phyloP scores from a whole-genome alignment of 2,797 vertebrate species.

The Cryptoblepharus egeriae region DNA sequence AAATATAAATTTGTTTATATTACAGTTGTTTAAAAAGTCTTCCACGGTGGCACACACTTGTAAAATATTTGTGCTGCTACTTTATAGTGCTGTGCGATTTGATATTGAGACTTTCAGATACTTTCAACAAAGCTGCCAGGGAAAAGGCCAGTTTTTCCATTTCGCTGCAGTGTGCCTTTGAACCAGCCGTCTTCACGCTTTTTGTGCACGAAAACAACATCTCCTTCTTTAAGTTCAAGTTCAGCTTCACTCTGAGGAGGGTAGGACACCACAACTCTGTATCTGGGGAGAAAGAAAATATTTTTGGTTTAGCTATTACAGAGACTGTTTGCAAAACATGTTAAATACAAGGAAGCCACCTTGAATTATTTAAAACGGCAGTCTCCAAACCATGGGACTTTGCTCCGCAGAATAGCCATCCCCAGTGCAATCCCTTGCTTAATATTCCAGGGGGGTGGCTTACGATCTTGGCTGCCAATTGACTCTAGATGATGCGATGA shows the following conservation, averaged over 20 bases:
- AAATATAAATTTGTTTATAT: conserved; percentile 55
- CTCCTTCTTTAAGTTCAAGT: conserved; percentile 98
- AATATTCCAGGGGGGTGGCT: too few species aligned
- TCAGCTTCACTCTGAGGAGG: conserved; percentile 98
- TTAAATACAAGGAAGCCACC: conserved; percentile 24
- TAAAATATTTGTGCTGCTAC: conserved; percentile 77
- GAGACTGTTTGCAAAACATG: neutral
- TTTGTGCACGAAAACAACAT: conserved; percentile 97
- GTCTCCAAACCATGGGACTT: too few species aligned
- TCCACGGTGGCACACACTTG: conserved; percentile 66
- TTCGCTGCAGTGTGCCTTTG: conserved; percentile 97
- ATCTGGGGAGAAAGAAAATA: conserved; percentile 79
- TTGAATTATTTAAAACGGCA: neutral
- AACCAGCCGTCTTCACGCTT: conserved; percentile 99
- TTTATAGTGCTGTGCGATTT: conserved; percentile 54
- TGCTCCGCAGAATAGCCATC: too few species aligned
- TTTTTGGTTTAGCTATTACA: neutral
- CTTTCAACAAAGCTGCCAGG: conserved; percentile 98
- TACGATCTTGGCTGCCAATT: too few species aligned
- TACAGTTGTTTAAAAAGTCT: conserved; percentile 62
- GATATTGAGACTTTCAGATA: conserved; percentile 81
- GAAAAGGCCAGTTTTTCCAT: conserved; percentile 96
- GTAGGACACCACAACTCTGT: conserved; percentile 96
- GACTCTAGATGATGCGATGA: too few species aligned
- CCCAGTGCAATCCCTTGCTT: too few species aligned